Conservation (phyloP, 2,113 vertebrate genomes). For the Sceloporus tristichus region DNA sequence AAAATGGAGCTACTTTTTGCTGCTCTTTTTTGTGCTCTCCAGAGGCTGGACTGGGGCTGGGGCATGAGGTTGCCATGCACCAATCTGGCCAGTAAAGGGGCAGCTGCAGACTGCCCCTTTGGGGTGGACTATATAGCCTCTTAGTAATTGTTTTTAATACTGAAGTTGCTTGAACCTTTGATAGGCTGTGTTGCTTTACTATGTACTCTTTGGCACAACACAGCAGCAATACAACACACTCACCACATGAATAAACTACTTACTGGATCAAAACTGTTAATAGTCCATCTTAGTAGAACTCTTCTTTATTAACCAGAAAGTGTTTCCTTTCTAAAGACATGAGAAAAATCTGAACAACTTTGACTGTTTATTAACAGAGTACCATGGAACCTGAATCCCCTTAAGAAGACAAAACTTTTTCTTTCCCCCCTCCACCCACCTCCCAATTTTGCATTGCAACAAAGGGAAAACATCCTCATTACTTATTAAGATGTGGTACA, state of each 20-base stretch:
- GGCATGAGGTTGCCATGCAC: too few species aligned
- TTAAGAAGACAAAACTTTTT: constrained; percentile 64
- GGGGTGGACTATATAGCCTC: too few species aligned
- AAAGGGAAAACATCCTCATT: constrained; percentile 54
- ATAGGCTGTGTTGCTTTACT: neutral
- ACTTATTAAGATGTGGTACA: constrained; percentile 60
- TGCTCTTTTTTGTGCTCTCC: too few species aligned
- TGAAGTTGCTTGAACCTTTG: neutral
- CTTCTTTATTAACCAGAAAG: constrained; percentile 54
- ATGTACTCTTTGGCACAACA: neutral
- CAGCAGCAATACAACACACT: constrained; percentile 40
- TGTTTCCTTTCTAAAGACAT: constrained; percentile 68
- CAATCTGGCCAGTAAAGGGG: too few species aligned
- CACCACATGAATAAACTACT: constrained; percentile 57
- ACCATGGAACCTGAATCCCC: constrained; percentile 44
- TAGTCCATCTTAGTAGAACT: constrained; percentile 35
- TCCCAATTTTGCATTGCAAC: constrained; percentile 50
- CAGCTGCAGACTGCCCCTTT: too few species aligned
- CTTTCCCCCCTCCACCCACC: neutral
- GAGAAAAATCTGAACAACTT: constrained; percentile 63
- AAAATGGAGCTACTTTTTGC: too few species aligned
- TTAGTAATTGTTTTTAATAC: too few species aligned
- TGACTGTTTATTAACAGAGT: constrained; percentile 65
- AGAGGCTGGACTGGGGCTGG: too few species aligned
- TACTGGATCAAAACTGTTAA: constrained; percentile 59